Percentiles rank a stretch among this genome's conserved stretches.
These are phyloP conservation scores for Sebastes hopkinsi DNA, from an alignment of 2,797 vertebrate species.

Conservation along the genomic window DNA sequence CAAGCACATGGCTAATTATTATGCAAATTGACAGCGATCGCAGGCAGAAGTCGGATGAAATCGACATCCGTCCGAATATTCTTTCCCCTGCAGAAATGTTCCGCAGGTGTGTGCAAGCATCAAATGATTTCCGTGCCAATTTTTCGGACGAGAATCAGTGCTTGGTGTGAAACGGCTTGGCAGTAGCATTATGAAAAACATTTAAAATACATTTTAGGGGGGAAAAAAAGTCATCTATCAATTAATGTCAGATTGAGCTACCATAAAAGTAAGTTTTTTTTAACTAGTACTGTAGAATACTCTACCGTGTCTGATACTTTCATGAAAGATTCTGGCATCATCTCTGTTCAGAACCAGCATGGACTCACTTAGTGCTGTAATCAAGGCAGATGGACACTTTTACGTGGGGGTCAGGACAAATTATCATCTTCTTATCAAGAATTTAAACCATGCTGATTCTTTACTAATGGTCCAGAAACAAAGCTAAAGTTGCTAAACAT, in stretches of 20 bases:
- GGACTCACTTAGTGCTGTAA: constrained; percentile 84
- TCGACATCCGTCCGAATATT: neutral
- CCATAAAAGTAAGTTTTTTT: constrained; percentile 39
- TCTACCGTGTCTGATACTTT: constrained; percentile 85
- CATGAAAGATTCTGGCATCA: constrained; percentile 84
- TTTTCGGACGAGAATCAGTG: neutral
- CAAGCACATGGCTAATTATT: neutral
- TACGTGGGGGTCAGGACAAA: constrained; percentile 54
- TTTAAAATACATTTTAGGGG: constrained; percentile 40
- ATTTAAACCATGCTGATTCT: constrained; percentile 6
- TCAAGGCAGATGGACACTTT: constrained; percentile 81
- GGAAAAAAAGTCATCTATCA: constrained; percentile 6
- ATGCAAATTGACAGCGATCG: neutral
- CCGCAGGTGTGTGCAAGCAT: neutral
- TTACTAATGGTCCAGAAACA: constrained; percentile 12
- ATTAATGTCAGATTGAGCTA: constrained; percentile 27
- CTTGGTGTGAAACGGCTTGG: neutral
- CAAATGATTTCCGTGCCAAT: neutral
- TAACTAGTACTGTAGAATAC: constrained; percentile 71
- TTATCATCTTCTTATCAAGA: constrained; percentile 38
- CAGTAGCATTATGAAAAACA: constrained; percentile 43
- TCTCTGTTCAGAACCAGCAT: constrained; percentile 84
- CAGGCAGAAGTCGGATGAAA: neutral
- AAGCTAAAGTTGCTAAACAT: constrained; percentile 6
- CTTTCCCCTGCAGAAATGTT: neutral